A percentile compares a stretch with the other conserved stretches of the same genome.
phyloP scores from a whole-genome alignment of 1,140 invertebrate genomes.

The Phymastichus coffea region DNA sequence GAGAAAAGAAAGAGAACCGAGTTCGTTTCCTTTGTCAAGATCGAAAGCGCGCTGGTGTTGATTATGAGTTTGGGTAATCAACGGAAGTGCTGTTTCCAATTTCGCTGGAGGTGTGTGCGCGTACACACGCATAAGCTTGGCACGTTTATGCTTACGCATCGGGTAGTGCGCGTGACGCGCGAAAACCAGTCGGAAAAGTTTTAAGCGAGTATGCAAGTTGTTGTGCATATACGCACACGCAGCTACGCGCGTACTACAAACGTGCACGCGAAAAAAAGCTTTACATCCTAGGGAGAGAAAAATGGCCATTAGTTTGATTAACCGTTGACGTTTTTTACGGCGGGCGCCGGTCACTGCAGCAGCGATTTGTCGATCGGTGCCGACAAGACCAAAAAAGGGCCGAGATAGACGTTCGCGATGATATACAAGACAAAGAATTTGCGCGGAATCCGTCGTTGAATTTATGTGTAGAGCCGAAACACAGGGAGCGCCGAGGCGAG shows the following conservation, averaged over 20 bases:
- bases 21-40: constrained; percentile 2
- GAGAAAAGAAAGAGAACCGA: no score
- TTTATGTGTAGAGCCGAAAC: not conserved
- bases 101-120: constrained; percentile 14
- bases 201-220: not conserved
- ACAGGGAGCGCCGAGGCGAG: not conserved
- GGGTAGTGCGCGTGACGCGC: not conserved
- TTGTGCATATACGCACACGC: not conserved
- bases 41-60: constrained; percentile 6
- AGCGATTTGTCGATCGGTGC: constrained; percentile 30
- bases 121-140: not conserved
- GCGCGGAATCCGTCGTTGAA: not conserved
- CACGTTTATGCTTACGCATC: not conserved
- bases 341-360: not conserved
- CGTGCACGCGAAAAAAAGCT: not conserved
- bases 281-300: constrained; percentile 17
- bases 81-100: constrained; percentile 40
- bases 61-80: constrained; percentile 36
- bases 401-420: not conserved
- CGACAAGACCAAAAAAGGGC: constrained; percentile 19
- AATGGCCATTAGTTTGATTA: constrained; percentile 42
- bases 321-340: constrained; percentile 29
- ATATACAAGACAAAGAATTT: constrained; percentile 27
- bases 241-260: not conserved
- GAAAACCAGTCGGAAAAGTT: constrained; percentile 10